Conservation (phyloP, 1,140 invertebrate species). For the Stratiolaelaps scimitus region DNA sequence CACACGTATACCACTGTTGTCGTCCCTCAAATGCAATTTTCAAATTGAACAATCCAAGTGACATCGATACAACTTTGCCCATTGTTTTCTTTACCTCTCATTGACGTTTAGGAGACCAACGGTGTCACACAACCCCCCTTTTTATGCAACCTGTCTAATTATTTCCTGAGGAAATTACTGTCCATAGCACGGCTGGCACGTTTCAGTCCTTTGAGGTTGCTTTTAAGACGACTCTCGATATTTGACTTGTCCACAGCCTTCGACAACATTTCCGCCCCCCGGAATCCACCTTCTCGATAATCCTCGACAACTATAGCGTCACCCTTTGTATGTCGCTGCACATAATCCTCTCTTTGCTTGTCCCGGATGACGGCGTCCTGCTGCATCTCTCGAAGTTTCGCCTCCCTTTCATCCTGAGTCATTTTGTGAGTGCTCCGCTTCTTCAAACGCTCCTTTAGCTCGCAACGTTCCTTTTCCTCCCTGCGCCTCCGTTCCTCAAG, state of each 20-base stretch:
- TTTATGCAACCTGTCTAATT: not conserved
- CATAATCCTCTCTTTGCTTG: not conserved
- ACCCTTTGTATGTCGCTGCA: not conserved
- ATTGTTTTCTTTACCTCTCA: no score
- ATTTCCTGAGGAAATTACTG: slow-evolving; percentile 19
- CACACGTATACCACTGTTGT: no score
- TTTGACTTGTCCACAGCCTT: slow-evolving; percentile 7
- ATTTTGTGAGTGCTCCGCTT: not conserved
- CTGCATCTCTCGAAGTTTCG: slow-evolving; percentile 19
- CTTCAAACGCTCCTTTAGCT: not conserved
- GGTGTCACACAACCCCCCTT: no score
- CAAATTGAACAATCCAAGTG: no score
- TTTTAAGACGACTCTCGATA: not conserved
- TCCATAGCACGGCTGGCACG: slow-evolving; percentile 4
- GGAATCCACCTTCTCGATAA: slow-evolving; percentile 11
- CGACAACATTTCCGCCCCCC: slow-evolving; percentile 17
- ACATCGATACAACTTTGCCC: no score
- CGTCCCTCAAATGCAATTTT: no score
- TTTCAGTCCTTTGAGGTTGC: not conserved
- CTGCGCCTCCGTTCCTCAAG: slow-evolving; percentile 9
- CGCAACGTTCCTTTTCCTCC: not conserved
- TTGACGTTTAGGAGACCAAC: no score
- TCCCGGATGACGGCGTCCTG: not conserved
- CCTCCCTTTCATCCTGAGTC: slow-evolving; percentile 3
- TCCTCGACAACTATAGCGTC: not conserved